These are phyloP conservation scores for Aphaenogaster rudis DNA, from an alignment of 1,140 invertebrate species.

Conservation along the genomic window DNA sequence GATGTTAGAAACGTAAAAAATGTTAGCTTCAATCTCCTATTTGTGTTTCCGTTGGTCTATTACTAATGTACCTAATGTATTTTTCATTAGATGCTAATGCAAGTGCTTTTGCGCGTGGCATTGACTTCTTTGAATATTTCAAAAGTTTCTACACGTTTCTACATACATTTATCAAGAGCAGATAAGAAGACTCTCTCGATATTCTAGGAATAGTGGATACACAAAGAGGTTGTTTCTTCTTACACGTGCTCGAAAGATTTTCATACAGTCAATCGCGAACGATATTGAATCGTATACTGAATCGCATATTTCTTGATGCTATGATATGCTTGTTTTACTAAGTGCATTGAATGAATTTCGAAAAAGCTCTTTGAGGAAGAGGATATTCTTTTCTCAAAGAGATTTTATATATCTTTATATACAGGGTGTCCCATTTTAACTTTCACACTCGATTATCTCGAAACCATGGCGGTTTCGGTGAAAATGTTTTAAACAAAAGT, in stretches of 20 bases:
- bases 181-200: background rate
- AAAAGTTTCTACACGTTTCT: background rate
- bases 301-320: background rate
- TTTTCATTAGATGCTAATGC: constrained; percentile 15
- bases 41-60: background rate
- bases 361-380: background rate
- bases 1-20: background rate
- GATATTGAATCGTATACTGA: constrained; percentile 10
- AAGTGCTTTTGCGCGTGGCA: background rate
- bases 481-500: too few species aligned
- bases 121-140: constrained; percentile 14
- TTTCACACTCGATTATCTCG: too few species aligned
- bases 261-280: constrained; percentile 14
- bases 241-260: background rate
- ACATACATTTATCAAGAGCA: constrained; percentile 5
- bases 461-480: too few species aligned
- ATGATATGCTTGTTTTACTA: constrained; percentile 1
- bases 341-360: background rate
- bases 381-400: too few species aligned
- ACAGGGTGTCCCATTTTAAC: too few species aligned
- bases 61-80: background rate
- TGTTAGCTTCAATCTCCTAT: background rate
- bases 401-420: too few species aligned
- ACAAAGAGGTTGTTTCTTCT: constrained; percentile 9
- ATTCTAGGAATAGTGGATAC: background rate